Percentiles rank a stretch among this genome's conserved stretches.
Conservation (phyloP, 2,113 vertebrate species). For the Lota lota region DNA sequence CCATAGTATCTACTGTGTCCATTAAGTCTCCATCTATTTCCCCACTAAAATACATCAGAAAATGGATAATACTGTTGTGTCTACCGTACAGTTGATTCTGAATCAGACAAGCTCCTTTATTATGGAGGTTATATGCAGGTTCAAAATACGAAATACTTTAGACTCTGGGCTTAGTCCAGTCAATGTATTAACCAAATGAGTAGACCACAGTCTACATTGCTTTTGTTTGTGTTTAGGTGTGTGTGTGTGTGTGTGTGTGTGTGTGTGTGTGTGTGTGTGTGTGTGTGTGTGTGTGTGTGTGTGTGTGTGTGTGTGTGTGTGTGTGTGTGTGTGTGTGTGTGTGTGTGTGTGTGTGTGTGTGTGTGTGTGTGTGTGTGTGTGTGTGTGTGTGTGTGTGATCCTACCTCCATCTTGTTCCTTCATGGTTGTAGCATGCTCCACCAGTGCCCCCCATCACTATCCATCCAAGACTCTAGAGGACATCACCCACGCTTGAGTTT, state of each 20-base stretch:
- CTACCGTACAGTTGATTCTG: no score
- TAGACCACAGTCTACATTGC: no score
- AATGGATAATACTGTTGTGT: no score
- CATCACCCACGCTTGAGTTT: constrained; percentile 82
- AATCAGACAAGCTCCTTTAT: no score
- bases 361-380: neutral
- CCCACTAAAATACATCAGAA: no score
- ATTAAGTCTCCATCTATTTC: no score
- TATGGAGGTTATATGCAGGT: no score
- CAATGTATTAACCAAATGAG: neutral
- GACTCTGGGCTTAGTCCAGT: no score
- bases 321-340: neutral
- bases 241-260: neutral
- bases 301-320: neutral
- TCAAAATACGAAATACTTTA: no score
- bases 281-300: neutral
- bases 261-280: no score
- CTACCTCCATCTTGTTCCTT: constrained; percentile 82
- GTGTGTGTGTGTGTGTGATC: neutral
- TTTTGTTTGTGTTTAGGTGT: neutral
- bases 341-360: neutral
- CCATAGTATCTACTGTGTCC: no score
- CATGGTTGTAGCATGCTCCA: constrained; percentile 84
- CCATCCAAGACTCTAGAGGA: constrained; percentile 85
- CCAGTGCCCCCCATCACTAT: constrained; percentile 78